Percentiles rank a stretch among this genome's conserved stretches.
phyloP scores from a whole-genome alignment of 2,888 invertebrate species.

The Volucella inflata region DNA sequence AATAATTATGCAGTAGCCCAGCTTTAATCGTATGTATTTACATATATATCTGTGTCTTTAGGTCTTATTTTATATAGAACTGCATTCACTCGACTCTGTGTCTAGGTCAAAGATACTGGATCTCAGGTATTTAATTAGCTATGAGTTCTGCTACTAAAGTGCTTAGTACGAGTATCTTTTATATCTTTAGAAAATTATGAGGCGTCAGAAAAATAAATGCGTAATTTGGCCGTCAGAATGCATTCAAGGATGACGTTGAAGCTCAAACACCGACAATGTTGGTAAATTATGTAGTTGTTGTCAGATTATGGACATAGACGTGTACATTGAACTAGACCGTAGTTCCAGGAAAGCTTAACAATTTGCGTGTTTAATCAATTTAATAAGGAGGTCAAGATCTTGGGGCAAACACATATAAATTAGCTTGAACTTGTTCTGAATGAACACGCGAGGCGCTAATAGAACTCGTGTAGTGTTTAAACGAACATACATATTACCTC shows the following conservation, averaged over 20 bases:
- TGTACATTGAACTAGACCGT: slow-evolving; percentile 50
- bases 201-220: slow-evolving; percentile 26
- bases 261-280: slow-evolving; percentile 35
- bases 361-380: slow-evolving; percentile 17
- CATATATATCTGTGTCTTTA: slow-evolving; percentile 15
- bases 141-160: not conserved
- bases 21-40: not conserved
- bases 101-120: slow-evolving; percentile 45
- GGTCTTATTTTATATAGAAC: slow-evolving; percentile 21
- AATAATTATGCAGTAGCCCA: slow-evolving; percentile 42
- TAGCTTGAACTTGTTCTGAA: no score
- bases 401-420: not conserved
- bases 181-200: slow-evolving; percentile 39
- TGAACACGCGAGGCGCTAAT: no score
- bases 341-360: not conserved
- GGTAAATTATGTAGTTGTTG: not conserved
- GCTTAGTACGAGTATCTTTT: no score
- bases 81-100: slow-evolving; percentile 18
- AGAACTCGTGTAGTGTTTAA: no score
- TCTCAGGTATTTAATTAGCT: slow-evolving; percentile 2
- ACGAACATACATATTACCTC: no score
- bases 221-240: slow-evolving; percentile 17
- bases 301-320: not conserved
- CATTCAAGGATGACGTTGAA: slow-evolving; percentile 50
- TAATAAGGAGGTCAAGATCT: slow-evolving; percentile 17